Percentiles rank a stretch among this genome's conserved stretches.
Evolutionary conservation across 2,797 vertebrate genomes (phyloP).

Genomic region (Remorina albescens): DNA sequence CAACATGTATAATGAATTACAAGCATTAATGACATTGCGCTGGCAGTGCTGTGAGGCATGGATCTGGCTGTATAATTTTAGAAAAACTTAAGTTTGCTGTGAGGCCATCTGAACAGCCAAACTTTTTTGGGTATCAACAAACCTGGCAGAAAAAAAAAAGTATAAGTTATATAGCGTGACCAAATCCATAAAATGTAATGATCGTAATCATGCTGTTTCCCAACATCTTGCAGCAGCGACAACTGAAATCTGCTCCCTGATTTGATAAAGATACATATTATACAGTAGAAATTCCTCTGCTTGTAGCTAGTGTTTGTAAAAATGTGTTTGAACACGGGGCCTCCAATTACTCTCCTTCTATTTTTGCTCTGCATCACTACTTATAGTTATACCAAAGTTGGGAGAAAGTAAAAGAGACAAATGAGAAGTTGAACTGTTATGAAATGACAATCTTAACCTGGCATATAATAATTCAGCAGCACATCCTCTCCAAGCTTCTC

Average conservation of each 20-base stretch:
- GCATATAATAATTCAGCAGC: slow-evolving; percentile 29
- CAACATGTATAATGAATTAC: too few relatives aligned
- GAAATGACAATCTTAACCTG: slow-evolving; percentile 25
- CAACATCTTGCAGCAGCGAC: too few relatives aligned
- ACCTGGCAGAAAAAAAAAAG: too few relatives aligned
- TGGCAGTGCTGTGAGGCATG: too few relatives aligned
- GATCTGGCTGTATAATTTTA: too few relatives aligned
- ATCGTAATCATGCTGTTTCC: too few relatives aligned
- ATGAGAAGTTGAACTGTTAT: slow-evolving; percentile 18
- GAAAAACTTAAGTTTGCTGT: too few relatives aligned
- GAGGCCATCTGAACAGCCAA: too few relatives aligned
- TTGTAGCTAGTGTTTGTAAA: not conserved
- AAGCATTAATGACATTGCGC: too few relatives aligned
- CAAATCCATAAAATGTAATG: too few relatives aligned
- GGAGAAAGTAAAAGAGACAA: slow-evolving; percentile 22
- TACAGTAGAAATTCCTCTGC: not conserved
- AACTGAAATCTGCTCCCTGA: not conserved
- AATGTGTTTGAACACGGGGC: not conserved
- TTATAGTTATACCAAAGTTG: slow-evolving; percentile 10
- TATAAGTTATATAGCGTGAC: too few relatives aligned
- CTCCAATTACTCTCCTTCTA: not conserved
- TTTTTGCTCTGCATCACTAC: slow-evolving; percentile 1
- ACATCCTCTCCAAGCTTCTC: slow-evolving; percentile 26
- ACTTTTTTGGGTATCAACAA: too few relatives aligned
- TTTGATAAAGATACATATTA: not conserved